Conservation (phyloP, 2,113 vertebrate genomes). For the Serilophus lunatus region DNA sequence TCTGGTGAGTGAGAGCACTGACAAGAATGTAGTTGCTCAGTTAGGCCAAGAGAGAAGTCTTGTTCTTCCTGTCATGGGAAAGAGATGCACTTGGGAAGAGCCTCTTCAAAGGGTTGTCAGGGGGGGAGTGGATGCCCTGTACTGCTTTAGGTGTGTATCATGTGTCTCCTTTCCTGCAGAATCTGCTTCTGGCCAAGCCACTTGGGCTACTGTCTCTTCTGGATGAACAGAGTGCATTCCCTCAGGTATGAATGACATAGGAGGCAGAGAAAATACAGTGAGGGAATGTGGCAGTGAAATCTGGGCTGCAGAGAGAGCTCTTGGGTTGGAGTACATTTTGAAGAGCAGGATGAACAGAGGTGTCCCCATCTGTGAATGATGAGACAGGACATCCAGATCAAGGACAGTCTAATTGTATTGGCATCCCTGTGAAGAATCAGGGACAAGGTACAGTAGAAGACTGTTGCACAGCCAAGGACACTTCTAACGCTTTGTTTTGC, state of each 20-base stretch:
- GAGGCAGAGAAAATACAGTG: background rate
- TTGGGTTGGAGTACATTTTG: background rate
- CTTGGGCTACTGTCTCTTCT: constrained; percentile 75
- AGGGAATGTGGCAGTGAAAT: background rate
- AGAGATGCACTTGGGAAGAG: background rate
- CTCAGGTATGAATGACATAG: constrained; percentile 58
- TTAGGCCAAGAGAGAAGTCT: background rate
- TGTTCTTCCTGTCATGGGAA: background rate
- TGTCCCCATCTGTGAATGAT: background rate
- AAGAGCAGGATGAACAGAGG: background rate
- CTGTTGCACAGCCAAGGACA: background rate
- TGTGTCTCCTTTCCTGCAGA: constrained; percentile 46
- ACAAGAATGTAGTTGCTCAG: background rate
- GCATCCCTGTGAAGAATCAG: background rate
- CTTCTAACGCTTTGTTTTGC: background rate
- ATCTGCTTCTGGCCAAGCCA: constrained; percentile 75
- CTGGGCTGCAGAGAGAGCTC: background rate
- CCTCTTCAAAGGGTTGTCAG: background rate
- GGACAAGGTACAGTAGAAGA: background rate
- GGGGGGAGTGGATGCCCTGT: background rate
- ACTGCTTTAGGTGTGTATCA: background rate
- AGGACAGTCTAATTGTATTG: background rate
- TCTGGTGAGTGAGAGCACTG: constrained; percentile 58
- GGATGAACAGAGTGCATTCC: constrained; percentile 80
- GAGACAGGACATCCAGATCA: background rate